phyloP scores from a whole-genome alignment of 1,140 invertebrate species.

The Pseudomyrmex cubaensis region DNA sequence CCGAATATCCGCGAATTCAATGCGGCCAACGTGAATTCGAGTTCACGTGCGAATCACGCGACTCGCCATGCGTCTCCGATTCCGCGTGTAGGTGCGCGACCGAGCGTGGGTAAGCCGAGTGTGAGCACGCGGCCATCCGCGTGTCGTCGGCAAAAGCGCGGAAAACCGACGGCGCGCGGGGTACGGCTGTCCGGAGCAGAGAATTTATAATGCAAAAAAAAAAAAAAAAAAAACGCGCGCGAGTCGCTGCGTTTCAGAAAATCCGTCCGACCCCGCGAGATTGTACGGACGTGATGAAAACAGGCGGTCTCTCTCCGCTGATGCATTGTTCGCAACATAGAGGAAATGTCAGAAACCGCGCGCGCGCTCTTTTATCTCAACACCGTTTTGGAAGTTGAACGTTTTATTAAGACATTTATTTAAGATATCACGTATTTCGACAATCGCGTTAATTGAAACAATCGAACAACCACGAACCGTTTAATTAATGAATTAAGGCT shows the following conservation, averaged over 20 bases:
- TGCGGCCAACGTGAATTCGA: constrained; percentile 67
- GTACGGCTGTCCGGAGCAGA: constrained; percentile 75
- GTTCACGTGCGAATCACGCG: constrained; percentile 67
- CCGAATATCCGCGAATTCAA: constrained; percentile 64
- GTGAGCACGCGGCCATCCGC: constrained; percentile 37
- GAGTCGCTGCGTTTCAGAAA: constrained; percentile 49
- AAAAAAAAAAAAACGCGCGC: constrained; percentile 54
- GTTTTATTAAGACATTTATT: not conserved
- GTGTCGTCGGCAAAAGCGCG: constrained; percentile 54
- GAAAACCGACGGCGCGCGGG: constrained; percentile 42
- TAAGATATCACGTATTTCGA: too few relatives aligned
- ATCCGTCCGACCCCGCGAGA: constrained; percentile 50
- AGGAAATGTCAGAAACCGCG: not conserved
- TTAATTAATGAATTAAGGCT: not conserved
- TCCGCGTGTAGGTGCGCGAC: not conserved
- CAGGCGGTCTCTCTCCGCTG: not conserved
- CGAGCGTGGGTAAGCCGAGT: not conserved
- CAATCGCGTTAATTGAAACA: too few relatives aligned
- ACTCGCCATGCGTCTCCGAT: constrained; percentile 48
- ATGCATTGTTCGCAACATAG: not conserved
- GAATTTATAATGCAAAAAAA: constrained; percentile 80
- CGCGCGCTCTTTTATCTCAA: not conserved
- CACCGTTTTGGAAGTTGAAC: not conserved
- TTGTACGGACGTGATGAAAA: constrained; percentile 27
- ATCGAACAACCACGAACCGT: too few relatives aligned